These are phyloP conservation scores for Sebastes taczanowskii DNA, from an alignment of 2,797 vertebrate genomes.

Conservation along the genomic window DNA sequence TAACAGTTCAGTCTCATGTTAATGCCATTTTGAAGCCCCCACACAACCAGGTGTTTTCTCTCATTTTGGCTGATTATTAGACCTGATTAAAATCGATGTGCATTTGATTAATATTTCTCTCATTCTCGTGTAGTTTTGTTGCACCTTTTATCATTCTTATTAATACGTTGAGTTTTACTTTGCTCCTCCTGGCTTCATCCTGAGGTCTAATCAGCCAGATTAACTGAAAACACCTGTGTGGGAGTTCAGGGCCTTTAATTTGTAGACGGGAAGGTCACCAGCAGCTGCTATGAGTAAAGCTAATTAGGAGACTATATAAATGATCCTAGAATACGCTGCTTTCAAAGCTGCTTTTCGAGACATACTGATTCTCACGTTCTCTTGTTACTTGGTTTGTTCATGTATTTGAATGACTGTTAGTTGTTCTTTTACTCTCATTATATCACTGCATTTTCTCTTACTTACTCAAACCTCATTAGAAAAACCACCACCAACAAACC, in stretches of 20 bases:
- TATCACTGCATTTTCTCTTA: not conserved
- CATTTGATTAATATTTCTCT: not conserved
- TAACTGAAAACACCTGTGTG: slow-evolving; percentile 27
- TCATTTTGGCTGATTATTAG: not conserved
- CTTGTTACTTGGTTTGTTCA: not conserved
- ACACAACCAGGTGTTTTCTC: not conserved
- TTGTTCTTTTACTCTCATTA: not conserved
- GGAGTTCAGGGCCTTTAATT: not conserved
- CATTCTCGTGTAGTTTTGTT: not conserved
- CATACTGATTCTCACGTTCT: not conserved
- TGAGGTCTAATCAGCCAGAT: slow-evolving; percentile 10
- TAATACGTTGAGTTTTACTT: not conserved
- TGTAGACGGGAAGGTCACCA: not conserved
- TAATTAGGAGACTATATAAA: not conserved
- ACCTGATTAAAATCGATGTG: not conserved
- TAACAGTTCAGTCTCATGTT: not conserved
- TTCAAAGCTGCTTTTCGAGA: not conserved
- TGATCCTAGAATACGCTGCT: not conserved
- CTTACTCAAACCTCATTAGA: not conserved
- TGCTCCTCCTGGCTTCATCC: not conserved
- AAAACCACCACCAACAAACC: slow-evolving; percentile 4
- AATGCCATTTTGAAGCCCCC: not conserved
- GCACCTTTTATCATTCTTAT: not conserved
- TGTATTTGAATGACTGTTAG: not conserved
- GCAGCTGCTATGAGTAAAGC: slow-evolving; percentile 22